Evolutionary conservation across 2,113 vertebrate genomes (phyloP).

Genomic region (Mustelus asterias): DNA sequence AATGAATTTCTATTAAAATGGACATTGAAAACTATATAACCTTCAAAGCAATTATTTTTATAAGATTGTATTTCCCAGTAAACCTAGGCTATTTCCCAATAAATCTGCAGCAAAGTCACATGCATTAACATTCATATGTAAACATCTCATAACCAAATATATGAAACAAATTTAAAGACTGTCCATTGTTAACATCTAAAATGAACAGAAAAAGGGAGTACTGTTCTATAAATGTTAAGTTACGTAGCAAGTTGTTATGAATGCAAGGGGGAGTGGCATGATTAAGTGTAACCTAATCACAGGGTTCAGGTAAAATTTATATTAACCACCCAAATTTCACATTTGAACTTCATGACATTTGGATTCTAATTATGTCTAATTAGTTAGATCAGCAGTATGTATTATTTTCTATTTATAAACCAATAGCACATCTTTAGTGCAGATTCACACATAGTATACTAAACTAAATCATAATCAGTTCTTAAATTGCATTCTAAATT

Average conservation of each 20-base stretch:
- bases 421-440: not conserved
- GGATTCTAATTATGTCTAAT: not conserved
- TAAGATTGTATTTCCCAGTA: not conserved
- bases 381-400: not conserved
- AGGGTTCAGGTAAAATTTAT: not conserved
- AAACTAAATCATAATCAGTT: not conserved
- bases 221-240: not conserved
- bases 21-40: not conserved
- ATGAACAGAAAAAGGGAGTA: not conserved
- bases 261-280: not conserved
- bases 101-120: not conserved
- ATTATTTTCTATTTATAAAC: not conserved
- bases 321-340: not conserved
- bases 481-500: not conserved
- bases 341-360: constrained; percentile 7
- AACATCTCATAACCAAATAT: not conserved
- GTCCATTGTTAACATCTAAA: not conserved
- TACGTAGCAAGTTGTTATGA: not conserved
- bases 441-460: not conserved
- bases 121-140: not conserved
- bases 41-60: not conserved
- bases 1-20: not conserved
- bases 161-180: not conserved
- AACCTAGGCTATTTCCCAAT: not conserved
- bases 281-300: not conserved